These are phyloP conservation scores for Gobionotothen gibberifrons DNA, from an alignment of 2,797 vertebrate genomes.

Conservation along the genomic window DNA sequence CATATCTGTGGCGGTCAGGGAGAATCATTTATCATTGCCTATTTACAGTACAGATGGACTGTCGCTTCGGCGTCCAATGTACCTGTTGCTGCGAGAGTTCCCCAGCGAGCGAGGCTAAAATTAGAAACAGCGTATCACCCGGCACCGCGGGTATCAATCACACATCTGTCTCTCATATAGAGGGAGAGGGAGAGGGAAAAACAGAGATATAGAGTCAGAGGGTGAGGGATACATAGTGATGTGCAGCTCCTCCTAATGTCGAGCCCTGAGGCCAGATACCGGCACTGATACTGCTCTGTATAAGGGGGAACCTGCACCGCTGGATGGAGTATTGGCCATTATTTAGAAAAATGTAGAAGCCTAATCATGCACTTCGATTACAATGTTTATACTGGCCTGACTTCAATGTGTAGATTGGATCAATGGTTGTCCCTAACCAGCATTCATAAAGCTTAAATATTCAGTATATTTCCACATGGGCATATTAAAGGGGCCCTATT, in stretches of 20 bases:
- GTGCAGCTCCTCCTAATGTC: conserved; percentile 38
- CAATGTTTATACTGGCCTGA: neutral
- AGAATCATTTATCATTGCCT: conserved; percentile 74
- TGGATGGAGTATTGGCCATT: neutral
- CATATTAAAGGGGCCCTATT: neutral
- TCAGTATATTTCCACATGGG: neutral
- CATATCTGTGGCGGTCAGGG: conserved; percentile 63
- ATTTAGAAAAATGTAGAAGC: too few relatives aligned
- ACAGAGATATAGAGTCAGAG: neutral
- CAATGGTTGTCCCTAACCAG: conserved; percentile 4
- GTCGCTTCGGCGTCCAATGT: conserved; percentile 73
- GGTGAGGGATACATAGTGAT: conserved; percentile 8
- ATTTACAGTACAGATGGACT: conserved; percentile 78
- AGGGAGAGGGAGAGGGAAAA: conserved; percentile 1
- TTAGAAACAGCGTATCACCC: conserved; percentile 76
- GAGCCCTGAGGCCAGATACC: conserved; percentile 37
- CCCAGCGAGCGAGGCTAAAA: conserved; percentile 74
- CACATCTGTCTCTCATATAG: conserved; percentile 60
- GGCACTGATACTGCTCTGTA: conserved; percentile 13
- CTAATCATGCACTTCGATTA: conserved; percentile 19
- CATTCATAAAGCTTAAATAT: neutral
- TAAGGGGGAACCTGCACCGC: neutral
- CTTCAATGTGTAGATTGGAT: neutral
- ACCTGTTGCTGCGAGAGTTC: conserved; percentile 75
- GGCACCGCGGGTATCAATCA: conserved; percentile 77